phyloP scores from a whole-genome alignment of 2,113 vertebrate species.

The zebrafish (Danio rerio) region GRCz12tu NC_133185.1:27869001-27869500 shows the following conservation, averaged over 20 bases:
- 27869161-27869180: slow-evolving; percentile 81
- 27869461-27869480: too few relatives aligned
- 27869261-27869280: too few relatives aligned
- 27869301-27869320: not conserved
- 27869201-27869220: too few relatives aligned
- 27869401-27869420: too few relatives aligned
- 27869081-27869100: slow-evolving; percentile 72
- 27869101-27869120: slow-evolving; percentile 72
- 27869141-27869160: slow-evolving; percentile 82
- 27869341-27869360: not conserved
- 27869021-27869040: not conserved
- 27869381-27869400: too few relatives aligned
- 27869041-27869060: not conserved
- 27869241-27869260: too few relatives aligned
- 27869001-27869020: slow-evolving; percentile 73
- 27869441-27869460: too few relatives aligned
- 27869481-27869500: too few relatives aligned
- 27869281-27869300: not conserved
- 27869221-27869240: too few relatives aligned
- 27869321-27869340: not conserved
- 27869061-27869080: not conserved
- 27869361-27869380: too few relatives aligned
- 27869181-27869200: not conserved
- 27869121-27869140: slow-evolving; percentile 79
- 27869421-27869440: too few relatives aligned